Base-by-base conservation (phyloP, 2,888 invertebrate species). In the Stenichneumon culpator region DNA sequence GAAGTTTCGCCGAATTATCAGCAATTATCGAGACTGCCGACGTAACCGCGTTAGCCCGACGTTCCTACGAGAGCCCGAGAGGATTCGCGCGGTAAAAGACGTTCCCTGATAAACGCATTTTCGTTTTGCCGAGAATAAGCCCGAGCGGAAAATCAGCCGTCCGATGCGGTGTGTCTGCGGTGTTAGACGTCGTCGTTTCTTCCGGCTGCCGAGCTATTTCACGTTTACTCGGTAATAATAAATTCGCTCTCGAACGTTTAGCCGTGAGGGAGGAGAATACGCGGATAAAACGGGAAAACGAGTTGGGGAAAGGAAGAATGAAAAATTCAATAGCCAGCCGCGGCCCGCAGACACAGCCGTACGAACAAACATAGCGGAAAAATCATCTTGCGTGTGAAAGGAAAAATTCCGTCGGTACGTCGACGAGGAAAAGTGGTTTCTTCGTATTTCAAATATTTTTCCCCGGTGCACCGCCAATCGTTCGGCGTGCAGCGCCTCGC, bases 21-120 rank as follows among this genome's bases (percentile, higher is more conserved):
- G 93, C 93, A 94, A 94, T 94, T 94, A 94, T 94, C 93, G 93
- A 91, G 91, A 91, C 92, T 93, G 85, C 92, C 92, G 90, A 89
- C 89, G 90, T 93, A 93, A 94, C 92, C 92, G 89, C 89, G 90
- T 94, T 93, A 93, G 91, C 91, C 87, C 22, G 9, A 14, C 1
- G 57, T 22, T 22, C 57, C 73, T 52, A 83, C 87, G 87, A 87
- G 90, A 90, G 90, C 91, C 91, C 70, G 36, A 72, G 63, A 50
- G 16, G 68, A 77, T 82, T 86, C 81, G 90, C 22, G 19, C 90
- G 91, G 92, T 16, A 92, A 93, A 93, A 92, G 92, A 90, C 89
- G 88, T 86, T 84, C 57, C 82, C 86, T 87, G 90, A 91, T 93
- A 92, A 93, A 93, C 92, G 88, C 91, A 90, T 91, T 92, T 93